These are phyloP conservation scores for Bradypodion ventrale DNA, from an alignment of 2,797 vertebrate genomes.

Conservation along the genomic window DNA sequence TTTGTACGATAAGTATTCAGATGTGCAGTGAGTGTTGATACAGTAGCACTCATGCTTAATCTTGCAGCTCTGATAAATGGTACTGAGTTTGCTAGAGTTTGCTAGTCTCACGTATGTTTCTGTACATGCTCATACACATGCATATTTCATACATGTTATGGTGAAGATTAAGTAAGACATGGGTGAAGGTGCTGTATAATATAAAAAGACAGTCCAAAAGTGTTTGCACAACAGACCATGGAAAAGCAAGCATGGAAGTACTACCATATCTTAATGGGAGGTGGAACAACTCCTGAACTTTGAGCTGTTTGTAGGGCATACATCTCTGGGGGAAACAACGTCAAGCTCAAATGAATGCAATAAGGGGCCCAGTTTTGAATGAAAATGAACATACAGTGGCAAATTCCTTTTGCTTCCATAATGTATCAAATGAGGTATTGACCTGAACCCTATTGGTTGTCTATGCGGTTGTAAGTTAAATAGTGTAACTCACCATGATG, in stretches of 20 bases:
- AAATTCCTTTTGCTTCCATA: not conserved
- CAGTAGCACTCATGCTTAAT: slow-evolving; percentile 27
- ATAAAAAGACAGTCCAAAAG: slow-evolving; percentile 70
- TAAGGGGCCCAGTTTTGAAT: not conserved
- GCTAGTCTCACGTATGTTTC: slow-evolving; percentile 27
- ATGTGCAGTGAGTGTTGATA: slow-evolving; percentile 32
- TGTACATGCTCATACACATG: not conserved
- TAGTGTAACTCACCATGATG: too few species aligned
- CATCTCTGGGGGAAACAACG: not conserved
- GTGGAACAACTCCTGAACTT: slow-evolving; percentile 37
- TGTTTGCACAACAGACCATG: slow-evolving; percentile 57
- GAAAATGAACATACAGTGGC: not conserved
- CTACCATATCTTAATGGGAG: slow-evolving; percentile 60
- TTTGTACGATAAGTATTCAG: slow-evolving; percentile 1
- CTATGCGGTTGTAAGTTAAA: too few species aligned
- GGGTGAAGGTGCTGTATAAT: slow-evolving; percentile 59
- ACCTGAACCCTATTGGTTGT: too few species aligned
- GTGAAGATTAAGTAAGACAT: slow-evolving; percentile 63
- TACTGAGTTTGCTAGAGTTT: slow-evolving; percentile 39
- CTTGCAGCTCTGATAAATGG: slow-evolving; percentile 34
- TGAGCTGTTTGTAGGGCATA: slow-evolving; percentile 1
- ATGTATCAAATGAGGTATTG: not conserved
- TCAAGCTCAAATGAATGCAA: too few species aligned
- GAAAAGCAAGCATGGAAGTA: slow-evolving; percentile 48
- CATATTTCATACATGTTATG: slow-evolving; percentile 51